These are phyloP conservation scores for Rhea pennata DNA, from an alignment of 2,113 vertebrate genomes.

Conservation along the genomic window DNA sequence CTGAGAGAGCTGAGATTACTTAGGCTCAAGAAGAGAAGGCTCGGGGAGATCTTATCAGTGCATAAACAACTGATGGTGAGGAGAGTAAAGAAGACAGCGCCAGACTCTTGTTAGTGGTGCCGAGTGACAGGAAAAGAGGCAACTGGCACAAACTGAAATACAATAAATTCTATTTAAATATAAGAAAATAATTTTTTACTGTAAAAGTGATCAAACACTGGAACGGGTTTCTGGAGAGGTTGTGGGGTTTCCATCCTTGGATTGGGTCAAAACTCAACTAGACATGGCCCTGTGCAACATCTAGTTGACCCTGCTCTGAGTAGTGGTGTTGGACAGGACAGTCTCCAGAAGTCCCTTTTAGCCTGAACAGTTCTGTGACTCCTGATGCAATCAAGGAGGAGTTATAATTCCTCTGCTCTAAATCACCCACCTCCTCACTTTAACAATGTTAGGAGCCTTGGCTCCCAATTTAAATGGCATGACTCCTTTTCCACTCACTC, in stretches of 20 bases:
- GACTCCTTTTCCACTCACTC: neutral
- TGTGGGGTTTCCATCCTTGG: neutral
- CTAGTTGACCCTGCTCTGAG: neutral
- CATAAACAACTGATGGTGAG: neutral
- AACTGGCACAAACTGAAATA: neutral
- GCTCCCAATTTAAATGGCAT: neutral
- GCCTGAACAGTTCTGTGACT: neutral
- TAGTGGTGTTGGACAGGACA: neutral
- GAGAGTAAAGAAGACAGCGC: neutral
- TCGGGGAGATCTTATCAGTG: rapidly evolving
- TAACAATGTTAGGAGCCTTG: neutral
- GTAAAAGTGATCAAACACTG: neutral
- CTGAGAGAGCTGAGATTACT: neutral
- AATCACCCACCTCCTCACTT: neutral
- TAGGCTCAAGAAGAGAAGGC: neutral
- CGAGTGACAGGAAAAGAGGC: neutral
- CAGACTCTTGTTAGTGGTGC: neutral
- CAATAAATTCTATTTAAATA: neutral
- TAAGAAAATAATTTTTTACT: neutral
- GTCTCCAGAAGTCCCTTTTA: neutral
- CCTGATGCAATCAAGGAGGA: neutral
- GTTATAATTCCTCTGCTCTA: neutral
- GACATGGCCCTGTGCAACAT: neutral
- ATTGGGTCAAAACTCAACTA: rapidly evolving
- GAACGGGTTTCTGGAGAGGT: neutral